A percentile compares a stretch with the other conserved stretches of the same genome.
phyloP scores from a whole-genome alignment of 2,888 invertebrate genomes.

The Hipparchia sbordonii region DNA sequence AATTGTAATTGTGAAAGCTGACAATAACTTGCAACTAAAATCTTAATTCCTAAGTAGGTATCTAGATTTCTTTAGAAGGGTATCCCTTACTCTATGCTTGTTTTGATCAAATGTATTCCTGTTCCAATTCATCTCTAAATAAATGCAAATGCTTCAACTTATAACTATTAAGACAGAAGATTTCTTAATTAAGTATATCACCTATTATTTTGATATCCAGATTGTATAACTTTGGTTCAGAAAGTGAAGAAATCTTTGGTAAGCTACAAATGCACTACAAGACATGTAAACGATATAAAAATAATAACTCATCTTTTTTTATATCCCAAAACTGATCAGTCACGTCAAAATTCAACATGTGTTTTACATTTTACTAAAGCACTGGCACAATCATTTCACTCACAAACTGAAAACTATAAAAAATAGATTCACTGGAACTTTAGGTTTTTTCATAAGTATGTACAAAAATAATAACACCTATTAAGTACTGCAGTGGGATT shows the following conservation, averaged over 20 bases:
- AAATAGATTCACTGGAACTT: slow-evolving; percentile 8
- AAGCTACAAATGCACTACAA: slow-evolving; percentile 10
- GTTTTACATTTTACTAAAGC: background rate
- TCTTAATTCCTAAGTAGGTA: background rate
- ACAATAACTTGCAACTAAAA: background rate
- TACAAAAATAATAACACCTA: slow-evolving; percentile 7
- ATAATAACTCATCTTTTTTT: background rate
- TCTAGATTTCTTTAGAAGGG: background rate
- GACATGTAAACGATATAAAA: slow-evolving; percentile 6
- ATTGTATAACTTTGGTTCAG: slow-evolving; percentile 33
- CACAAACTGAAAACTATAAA: slow-evolving; percentile 9
- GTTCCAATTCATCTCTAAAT: slow-evolving; percentile 9
- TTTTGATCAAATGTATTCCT: background rate
- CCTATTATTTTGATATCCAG: slow-evolving; percentile 3
- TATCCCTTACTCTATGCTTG: background rate
- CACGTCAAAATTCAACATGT: background rate
- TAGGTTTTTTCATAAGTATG: background rate
- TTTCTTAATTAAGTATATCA: background rate
- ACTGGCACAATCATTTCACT: slow-evolving; percentile 1
- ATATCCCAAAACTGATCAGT: background rate
- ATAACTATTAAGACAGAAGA: background rate
- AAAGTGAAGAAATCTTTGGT: slow-evolving; percentile 37
- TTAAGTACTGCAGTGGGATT: background rate
- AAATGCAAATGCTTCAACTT: slow-evolving; percentile 18
- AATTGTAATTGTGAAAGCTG: too few species aligned